Conservation (phyloP, 2,113 vertebrate species). For the Phalacrocorax brasilianus region DNA sequence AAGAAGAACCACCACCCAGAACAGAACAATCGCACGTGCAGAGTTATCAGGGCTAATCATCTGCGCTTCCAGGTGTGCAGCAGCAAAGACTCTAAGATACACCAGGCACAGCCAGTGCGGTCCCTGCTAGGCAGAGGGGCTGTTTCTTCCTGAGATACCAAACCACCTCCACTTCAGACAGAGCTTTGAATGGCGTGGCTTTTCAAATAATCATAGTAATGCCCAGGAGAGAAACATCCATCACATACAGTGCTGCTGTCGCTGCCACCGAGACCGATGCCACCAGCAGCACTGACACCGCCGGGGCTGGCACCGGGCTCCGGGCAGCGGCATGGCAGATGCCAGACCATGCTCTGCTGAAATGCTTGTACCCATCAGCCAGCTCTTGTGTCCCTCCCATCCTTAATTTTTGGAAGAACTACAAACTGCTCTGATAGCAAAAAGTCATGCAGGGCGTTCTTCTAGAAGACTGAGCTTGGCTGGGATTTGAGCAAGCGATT, state of each 20-base stretch:
- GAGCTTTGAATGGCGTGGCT: neutral
- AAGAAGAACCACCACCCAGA: too few relatives aligned
- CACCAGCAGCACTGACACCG: neutral
- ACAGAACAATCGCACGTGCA: accelerated
- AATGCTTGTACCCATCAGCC: accelerated
- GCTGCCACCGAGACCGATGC: accelerated
- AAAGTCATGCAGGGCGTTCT: accelerated
- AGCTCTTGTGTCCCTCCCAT: accelerated
- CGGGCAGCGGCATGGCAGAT: neutral
- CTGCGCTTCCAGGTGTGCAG: too few relatives aligned
- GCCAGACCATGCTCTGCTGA: neutral
- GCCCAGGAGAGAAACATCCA: neutral
- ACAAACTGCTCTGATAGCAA: neutral
- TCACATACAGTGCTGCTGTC: accelerated
- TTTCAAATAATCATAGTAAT: neutral
- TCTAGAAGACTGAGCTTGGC: neutral
- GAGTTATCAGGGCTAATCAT: neutral
- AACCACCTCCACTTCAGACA: neutral
- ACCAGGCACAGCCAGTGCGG: too few relatives aligned
- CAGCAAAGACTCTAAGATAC: accelerated
- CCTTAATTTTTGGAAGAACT: neutral
- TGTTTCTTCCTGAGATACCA: neutral
- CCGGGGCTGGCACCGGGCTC: neutral
- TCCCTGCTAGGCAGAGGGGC: neutral
- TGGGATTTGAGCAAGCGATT: neutral